Base-by-base conservation (phyloP, 2,888 invertebrate genomes). In the Acleris sparsana region DNA sequence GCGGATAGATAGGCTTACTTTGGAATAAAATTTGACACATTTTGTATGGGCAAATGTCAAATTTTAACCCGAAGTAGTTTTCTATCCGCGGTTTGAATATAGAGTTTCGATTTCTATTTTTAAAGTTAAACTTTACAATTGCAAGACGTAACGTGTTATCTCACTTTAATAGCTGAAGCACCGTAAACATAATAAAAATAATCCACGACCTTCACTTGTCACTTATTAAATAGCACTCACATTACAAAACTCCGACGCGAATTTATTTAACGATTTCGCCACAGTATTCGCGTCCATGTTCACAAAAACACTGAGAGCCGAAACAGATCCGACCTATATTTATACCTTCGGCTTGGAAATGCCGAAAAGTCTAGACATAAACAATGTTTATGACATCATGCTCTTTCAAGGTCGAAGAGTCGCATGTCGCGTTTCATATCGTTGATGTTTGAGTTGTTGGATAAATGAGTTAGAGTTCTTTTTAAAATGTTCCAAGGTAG, bases 171-270 rank as follows among this genome's bases (percentile, higher is more conserved):
- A 33, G 1, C 33, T 9, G 25, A 25, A 25, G 25, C 25, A 25
- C 25, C 25, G 25, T 25, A 1, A 25, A 1, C 25, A 7, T 1
- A 39, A 43, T 16, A 16, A 43, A 43, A 16, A 55, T 16, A 6
- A 16, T 55, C 20, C 13, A 16, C 22, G 43, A 43, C 55, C 53
- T 55, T 55, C 39, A 39, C 53, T 39, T 43, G 22, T 39, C 33
- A 20, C 43, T 11, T 33, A 33, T 18, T 9, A 46, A 57, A 57
- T 46, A 64, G 25, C 52, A 71, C 69, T 72, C 75, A 84, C 83
- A 75, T 82, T 76, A 69, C 82, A 84, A 58, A 83, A 73, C 33
- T 73, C 70, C 1, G 77, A 75, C 16, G 73, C 72, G 61, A 73
- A 72, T 17, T 70, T 62, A 53, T 67, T 69, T 62, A 72, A 46